Base-by-base conservation (phyloP, 2,888 invertebrate genomes). In the Clivina fossor region DNA sequence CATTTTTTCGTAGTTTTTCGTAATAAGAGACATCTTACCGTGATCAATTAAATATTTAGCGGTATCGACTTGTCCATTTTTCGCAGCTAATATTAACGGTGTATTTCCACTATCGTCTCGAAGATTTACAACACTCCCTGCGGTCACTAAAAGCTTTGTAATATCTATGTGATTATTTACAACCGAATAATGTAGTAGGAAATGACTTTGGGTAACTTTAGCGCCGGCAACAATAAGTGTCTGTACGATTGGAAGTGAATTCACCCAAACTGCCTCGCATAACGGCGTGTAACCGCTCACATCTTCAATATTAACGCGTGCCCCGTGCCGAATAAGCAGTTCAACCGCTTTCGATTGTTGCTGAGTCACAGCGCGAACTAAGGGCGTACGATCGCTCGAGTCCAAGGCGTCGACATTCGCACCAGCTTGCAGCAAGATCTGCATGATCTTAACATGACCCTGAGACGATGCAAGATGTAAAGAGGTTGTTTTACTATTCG, bases 201-300 rank as follows among this genome's bases (percentile, higher is more conserved):
- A 81, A 67, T 86, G 85, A 1, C 83, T 83, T 59, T 86, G 85
- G 32, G 86, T 81, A 8, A 87, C 76, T 46, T 86, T 80, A 2
- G 88, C 88, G 7, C 88, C 87, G 19, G 80, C 77, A 24, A 75
- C 70, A 49, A 89, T 66, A 19, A 89, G 72, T 28, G 80, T 71
- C 61, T 78, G 76, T 7, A 84, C 80, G 60, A 85, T 76, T 11
- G 76, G 70, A 1, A 78, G 74, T 63, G 80, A 77, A 63, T 83
- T 82, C 61, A 80, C 79, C 78, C 83, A 83, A 15, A 88, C 85
- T 7, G 88, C 86, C 68, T 85, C 79, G 71, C 84, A 82, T 32
- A 88, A 73, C 3, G 88, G 84, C 1, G 88, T 86, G 58, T 82
- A 82, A 1, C 86, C 83, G 65, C 83, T 80, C 58, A 82, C 80